Evolutionary conservation across 2,113 vertebrate genomes (phyloP).

Genomic region (Microcebus ravelobensis): DNA sequence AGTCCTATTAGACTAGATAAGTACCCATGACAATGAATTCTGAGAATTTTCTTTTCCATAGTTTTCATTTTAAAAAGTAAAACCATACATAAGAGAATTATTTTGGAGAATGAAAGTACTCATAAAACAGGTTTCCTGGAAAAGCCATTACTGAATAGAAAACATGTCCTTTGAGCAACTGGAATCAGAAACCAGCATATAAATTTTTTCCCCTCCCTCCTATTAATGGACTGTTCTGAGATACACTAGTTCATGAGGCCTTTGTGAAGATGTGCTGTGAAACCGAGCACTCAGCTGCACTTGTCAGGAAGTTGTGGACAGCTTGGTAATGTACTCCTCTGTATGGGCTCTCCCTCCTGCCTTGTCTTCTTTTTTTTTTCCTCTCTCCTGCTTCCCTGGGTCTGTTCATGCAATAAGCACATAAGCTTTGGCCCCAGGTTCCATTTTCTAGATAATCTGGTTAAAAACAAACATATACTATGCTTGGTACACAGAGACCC

Average conservation of each 20-base stretch:
- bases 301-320: neutral
- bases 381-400: neutral
- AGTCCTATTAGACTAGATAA: neutral
- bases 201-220: neutral
- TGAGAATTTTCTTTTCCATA: neutral
- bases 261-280: neutral
- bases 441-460: neutral
- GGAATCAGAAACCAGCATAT: neutral
- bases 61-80: neutral
- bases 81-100: neutral
- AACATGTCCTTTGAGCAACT: neutral
- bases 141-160: neutral
- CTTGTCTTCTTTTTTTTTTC: neutral
- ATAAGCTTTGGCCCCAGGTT: neutral
- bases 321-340: rapidly evolving
- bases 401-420: neutral
- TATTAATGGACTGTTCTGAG: neutral
- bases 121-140: neutral
- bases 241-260: neutral
- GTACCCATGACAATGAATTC: neutral
- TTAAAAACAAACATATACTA: neutral
- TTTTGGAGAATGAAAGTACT: neutral
- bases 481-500: neutral
- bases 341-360: neutral
- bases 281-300: neutral